Evolutionary conservation across 1,140 invertebrate genomes (phyloP), one percentile per base, ranked within the genome.

Genomic region (Planococcus citri): DNA sequence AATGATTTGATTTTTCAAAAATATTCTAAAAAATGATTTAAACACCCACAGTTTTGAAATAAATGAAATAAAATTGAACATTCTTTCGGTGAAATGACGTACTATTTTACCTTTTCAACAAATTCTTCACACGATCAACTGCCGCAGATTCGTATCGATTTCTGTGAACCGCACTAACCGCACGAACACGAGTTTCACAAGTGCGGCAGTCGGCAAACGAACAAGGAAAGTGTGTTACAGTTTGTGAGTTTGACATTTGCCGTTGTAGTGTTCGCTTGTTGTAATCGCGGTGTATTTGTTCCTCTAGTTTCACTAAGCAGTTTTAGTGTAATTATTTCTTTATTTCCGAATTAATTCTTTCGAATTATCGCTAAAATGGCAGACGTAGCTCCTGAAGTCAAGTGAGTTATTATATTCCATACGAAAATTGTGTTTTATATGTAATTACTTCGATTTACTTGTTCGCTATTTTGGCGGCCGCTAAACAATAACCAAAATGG

Each of bases 401-500:
- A 25, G 60, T 64, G 17, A 64, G 60, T 64, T 24, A 17, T 25
- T 4, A 9, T 64, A 24, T 25, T 64, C 24, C 24, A 9, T 25
- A 17, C 3, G 4, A 25, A 6, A 64, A 17, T 64, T 12, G 4
- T 17, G 22, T 64, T 24, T 64, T 25, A 6, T 25, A 4, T 4
- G 20, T 22, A 17, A 64, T 24, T 9, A 6, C 10, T 24, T 24
- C 22, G 22, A 25, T 64, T 51, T 4, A 51, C 2, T 17, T 14
- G 41, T 51, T 51, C 24, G 3, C 22, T 64, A 1, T 64, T 64
- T 64, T 64, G 60, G 60, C 60, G 60, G 60, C 60, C 60, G 60
- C 22, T 25, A 64, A 64, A 64, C 60, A 64, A 64, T 51, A 64
- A 64, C 60, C 20, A 64, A 64, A 64, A 64, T 64, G 60, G 60